phyloP scores from a whole-genome alignment of 2,797 vertebrate species.

The Rhabdophis nuchalis region DNA sequence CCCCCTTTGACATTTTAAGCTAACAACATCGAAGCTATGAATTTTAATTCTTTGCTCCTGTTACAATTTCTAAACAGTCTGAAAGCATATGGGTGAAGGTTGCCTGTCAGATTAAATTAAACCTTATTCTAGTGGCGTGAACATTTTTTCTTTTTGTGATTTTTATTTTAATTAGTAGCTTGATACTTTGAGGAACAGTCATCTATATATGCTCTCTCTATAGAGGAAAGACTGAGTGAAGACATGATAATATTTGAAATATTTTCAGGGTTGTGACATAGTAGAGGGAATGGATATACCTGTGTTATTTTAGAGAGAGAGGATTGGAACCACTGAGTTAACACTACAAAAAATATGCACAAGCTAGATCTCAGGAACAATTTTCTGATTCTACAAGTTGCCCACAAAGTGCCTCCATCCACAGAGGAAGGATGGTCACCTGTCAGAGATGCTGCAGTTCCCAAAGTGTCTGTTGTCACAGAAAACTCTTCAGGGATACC shows the following conservation, averaged over 20 bases:
- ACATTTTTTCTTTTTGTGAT: background rate
- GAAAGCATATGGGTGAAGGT: slow-evolving; percentile 32
- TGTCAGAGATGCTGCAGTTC: background rate
- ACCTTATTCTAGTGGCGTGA: slow-evolving; percentile 46
- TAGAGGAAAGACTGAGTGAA: background rate
- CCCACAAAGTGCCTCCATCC: background rate
- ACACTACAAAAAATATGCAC: background rate
- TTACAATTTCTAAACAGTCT: slow-evolving; percentile 26
- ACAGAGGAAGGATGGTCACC: background rate
- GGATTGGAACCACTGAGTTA: background rate
- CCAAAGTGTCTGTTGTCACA: background rate
- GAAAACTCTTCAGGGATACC: background rate
- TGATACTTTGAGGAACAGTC: background rate
- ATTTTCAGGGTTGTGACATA: background rate
- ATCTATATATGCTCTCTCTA: background rate
- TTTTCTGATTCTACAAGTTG: background rate
- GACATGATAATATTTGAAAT: background rate
- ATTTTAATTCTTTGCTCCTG: background rate
- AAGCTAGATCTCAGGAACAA: background rate
- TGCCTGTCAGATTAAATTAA: slow-evolving; percentile 45
- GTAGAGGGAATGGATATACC: background rate
- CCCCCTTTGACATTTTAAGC: background rate
- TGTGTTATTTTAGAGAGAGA: background rate
- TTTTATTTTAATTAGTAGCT: background rate
- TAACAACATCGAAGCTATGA: slow-evolving; percentile 20